phyloP scores from a whole-genome alignment of 2,113 vertebrate genomes.

The Coryphaenoides rupestris region DNA sequence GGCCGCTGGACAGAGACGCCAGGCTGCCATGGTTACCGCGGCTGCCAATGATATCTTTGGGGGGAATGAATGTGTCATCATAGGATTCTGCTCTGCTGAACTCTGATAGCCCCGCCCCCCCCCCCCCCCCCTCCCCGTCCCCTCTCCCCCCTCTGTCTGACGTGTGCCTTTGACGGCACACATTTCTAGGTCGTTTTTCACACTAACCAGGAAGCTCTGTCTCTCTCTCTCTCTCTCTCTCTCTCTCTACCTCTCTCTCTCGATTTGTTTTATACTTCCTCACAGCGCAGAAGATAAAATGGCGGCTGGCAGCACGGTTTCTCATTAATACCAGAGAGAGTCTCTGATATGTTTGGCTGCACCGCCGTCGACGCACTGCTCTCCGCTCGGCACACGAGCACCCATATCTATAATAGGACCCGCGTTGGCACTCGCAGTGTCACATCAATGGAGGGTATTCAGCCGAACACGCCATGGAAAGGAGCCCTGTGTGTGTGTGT shows the following conservation, averaged over 20 bases:
- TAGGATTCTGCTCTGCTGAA: constrained; percentile 35
- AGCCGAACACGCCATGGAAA: no score
- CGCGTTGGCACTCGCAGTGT: no score
- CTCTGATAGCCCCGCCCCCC: constrained; percentile 33
- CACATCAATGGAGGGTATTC: no score
- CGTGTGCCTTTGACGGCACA: constrained; percentile 50
- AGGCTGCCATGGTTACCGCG: constrained; percentile 4
- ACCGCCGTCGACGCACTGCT: no score
- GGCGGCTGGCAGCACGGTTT: no score
- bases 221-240: constrained; percentile 19
- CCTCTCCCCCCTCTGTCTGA: constrained; percentile 36
- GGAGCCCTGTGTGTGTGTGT: no score
- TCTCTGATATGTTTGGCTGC: no score
- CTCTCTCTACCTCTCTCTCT: constrained; percentile 25
- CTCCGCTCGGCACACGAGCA: no score
- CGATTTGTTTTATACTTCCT: constrained; percentile 56
- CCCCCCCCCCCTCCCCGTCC: constrained; percentile 11
- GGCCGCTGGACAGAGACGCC: constrained; percentile 16
- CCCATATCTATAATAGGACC: no score
- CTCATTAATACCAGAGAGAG: no score
- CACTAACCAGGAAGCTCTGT: constrained; percentile 33
- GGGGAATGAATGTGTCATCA: constrained; percentile 4
- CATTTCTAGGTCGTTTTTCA: constrained; percentile 61
- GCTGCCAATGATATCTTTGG: neutral
- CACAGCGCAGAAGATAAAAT: constrained; percentile 59